phyloP scores from a whole-genome alignment of 2,888 invertebrate genomes.

The Microplitis deprimator region DNA sequence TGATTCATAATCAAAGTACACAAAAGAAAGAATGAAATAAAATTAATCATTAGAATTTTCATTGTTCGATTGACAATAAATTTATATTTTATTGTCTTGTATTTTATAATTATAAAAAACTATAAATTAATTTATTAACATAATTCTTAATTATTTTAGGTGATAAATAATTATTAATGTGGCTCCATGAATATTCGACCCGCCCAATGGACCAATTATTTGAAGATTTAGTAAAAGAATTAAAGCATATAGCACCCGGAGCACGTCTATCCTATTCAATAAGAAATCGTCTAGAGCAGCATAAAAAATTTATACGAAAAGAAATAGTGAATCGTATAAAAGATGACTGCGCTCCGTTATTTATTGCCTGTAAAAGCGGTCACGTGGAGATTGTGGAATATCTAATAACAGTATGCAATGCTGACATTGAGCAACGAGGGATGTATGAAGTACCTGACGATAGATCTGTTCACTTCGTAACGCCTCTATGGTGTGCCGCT shows the following conservation, averaged over 20 bases:
- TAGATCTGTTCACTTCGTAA: slow-evolving; percentile 84
- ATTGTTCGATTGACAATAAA: background rate
- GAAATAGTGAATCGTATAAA: slow-evolving; percentile 80
- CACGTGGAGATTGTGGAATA: slow-evolving; percentile 89
- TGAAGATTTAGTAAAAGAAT: slow-evolving; percentile 78
- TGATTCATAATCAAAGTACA: background rate
- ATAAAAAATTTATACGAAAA: slow-evolving; percentile 76
- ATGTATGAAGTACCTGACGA: slow-evolving; percentile 89
- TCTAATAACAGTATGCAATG: slow-evolving; percentile 85
- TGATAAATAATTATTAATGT: background rate
- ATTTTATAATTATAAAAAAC: too few relatives aligned
- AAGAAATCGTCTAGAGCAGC: slow-evolving; percentile 74
- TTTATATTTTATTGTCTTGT: background rate
- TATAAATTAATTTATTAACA: too few relatives aligned
- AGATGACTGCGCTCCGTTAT: slow-evolving; percentile 87
- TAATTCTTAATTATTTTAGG: background rate
- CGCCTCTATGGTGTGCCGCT: slow-evolving; percentile 93
- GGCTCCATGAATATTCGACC: background rate
- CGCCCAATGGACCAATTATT: slow-evolving; percentile 73
- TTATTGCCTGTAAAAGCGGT: slow-evolving; percentile 84
- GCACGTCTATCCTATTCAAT: slow-evolving; percentile 76
- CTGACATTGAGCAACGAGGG: slow-evolving; percentile 89
- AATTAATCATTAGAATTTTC: slow-evolving; percentile 13
- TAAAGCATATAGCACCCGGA: slow-evolving; percentile 79
- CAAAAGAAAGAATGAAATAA: background rate